Evolutionary conservation across 2,797 vertebrate genomes (phyloP).

Genomic region (Malurus leucopterus): DNA sequence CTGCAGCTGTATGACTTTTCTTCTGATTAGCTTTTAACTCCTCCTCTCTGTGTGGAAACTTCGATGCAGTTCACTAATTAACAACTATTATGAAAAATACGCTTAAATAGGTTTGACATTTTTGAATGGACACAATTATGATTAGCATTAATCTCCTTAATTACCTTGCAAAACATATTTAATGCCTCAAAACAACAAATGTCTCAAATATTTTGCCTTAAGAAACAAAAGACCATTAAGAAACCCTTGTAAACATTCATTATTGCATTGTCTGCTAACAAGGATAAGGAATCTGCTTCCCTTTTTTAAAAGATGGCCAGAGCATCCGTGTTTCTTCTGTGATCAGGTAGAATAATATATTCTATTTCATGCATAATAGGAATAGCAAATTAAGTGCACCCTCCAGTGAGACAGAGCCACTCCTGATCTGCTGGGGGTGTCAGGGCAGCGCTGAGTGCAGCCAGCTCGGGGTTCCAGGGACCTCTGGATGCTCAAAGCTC

Average conservation of each 20-base stretch:
- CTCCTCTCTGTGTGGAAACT: constrained; percentile 44
- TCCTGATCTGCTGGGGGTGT: neutral
- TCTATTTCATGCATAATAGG: neutral
- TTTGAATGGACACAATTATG: constrained; percentile 72
- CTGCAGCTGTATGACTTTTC: constrained; percentile 67
- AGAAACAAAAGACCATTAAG: constrained; percentile 48
- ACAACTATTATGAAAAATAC: constrained; percentile 54
- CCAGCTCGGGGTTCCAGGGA: fast-evolving
- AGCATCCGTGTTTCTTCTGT: neutral
- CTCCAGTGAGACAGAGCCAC: neutral
- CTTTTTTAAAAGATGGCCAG: neutral
- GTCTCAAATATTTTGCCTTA: constrained; percentile 61
- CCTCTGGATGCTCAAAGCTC: neutral
- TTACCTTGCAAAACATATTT: constrained; percentile 69
- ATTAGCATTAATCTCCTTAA: constrained; percentile 77
- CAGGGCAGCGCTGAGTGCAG: neutral
- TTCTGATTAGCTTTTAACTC: constrained; percentile 68
- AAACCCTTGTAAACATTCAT: neutral
- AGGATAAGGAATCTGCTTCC: neutral
- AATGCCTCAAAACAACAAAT: constrained; percentile 67
- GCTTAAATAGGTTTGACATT: constrained; percentile 75
- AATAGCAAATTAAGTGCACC: neutral
- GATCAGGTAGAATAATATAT: neutral
- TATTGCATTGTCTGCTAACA: neutral
- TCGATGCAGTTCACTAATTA: constrained; percentile 69